Evolutionary conservation across 2,888 invertebrate genomes (phyloP), one percentile per base, ranked within the genome.

Genomic region (Marronus borbonicus): DNA sequence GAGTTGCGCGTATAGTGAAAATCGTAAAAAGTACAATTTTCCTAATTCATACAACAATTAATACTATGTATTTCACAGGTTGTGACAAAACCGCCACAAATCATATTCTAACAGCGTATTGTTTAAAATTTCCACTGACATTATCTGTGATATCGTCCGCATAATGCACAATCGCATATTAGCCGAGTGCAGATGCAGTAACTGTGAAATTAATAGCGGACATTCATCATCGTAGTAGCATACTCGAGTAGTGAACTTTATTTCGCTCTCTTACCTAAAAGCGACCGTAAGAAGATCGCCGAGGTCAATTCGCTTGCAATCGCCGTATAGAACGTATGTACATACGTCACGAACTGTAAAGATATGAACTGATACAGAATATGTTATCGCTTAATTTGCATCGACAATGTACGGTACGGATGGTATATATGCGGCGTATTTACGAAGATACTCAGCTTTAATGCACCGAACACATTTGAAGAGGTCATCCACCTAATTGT

Each of bases 351-450:
- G 69, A 52, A 52, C 69, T 24, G 31, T n/a, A 44, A 39, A 69
- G 69, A 69, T 69, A 69, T 31, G 69, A 52, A 69, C 69, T 31
- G 69, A 69, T 69, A 69, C 69, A 52, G 52, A 69, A 69, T 69
- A 69, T 69, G 31, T 69, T 69, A 69, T 69, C 69, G 69, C 52
- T 69, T 69, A 36, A 69, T 69, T 69, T 69, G 52, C 69, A 69
- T 69, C 52, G 50, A 69, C 69, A 69, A 69, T 69, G 69, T 69
- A 69, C 52, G 44, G 44, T 31, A 31, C 31, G 5, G 31, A 31
- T 44, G 8, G 55, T 10, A 20, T 55, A 20, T 55, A 20, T 55
- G 55, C 55, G 24, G 55, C 55, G 20, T 24, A 52, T 52, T 55
- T 55, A 20, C 55, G n/a, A 24, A 55, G 44, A 55, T 69, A 36